Evolutionary conservation across 92 coral and sea anemone species (phyloP).

Genomic region (Phymanthus crucifer): DNA sequence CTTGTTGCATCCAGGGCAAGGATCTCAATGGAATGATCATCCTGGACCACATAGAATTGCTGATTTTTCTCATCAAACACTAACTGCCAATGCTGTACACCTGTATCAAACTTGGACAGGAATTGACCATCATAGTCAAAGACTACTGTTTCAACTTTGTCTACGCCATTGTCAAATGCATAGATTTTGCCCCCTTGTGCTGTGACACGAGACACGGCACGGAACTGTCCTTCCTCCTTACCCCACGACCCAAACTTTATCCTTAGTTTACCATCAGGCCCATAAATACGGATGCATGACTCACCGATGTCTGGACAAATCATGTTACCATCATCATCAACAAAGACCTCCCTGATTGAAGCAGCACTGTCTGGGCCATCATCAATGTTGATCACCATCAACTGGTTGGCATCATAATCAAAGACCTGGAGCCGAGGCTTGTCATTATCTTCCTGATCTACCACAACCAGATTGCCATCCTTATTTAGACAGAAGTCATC

Average conservation of each 20-base stretch:
- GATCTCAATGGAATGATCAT: constrained; percentile 61
- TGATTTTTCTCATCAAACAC: constrained; percentile 51
- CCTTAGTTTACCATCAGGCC: constrained; percentile 50
- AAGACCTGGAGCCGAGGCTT: constrained; percentile 72
- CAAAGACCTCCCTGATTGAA: constrained; percentile 31
- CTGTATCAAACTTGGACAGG: constrained; percentile 56
- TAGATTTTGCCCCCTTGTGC: constrained; percentile 57
- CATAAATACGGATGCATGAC: constrained; percentile 48
- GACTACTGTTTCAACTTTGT: constrained; percentile 42
- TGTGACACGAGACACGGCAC: constrained; percentile 30
- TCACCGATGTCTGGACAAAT: constrained; percentile 50
- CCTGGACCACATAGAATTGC: constrained; percentile 64
- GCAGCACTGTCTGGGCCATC: constrained; percentile 37
- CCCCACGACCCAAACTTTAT: constrained; percentile 74
- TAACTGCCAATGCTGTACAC: constrained; percentile 45
- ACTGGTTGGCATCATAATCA: constrained; percentile 71
- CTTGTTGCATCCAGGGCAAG: constrained; percentile 60
- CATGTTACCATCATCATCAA: constrained; percentile 64
- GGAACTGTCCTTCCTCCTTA: constrained; percentile 56
- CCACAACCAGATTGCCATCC: constrained; percentile 67
- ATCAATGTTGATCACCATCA: constrained; percentile 45
- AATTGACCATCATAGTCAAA: constrained; percentile 65
- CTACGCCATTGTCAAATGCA: constrained; percentile 48
- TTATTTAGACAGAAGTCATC: constrained; percentile 79
- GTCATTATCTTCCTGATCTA: constrained; percentile 56